Percentiles rank a stretch among this genome's conserved stretches.
These are phyloP conservation scores for Apocrypta bakeri DNA, from an alignment of 1,140 invertebrate genomes.

Conservation along the genomic window DNA sequence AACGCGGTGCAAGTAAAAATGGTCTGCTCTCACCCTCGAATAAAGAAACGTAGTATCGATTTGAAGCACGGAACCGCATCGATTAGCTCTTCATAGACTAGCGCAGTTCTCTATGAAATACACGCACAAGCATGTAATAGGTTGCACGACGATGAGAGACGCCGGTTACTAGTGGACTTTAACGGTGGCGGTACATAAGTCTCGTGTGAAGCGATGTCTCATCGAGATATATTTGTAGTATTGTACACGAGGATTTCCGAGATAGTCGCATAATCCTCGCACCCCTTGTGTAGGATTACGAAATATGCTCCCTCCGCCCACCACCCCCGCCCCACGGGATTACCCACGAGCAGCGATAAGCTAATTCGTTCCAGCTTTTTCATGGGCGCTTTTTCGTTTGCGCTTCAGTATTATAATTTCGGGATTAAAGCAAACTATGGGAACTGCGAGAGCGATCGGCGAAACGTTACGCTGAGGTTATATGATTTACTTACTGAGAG, in stretches of 20 bases:
- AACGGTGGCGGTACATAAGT: conserved; percentile 65
- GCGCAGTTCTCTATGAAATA: neutral
- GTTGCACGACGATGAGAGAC: neutral
- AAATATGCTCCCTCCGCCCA: conserved; percentile 71
- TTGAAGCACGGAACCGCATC: conserved; percentile 27
- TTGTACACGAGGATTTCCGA: conserved; percentile 57
- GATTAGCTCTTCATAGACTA: conserved; percentile 9
- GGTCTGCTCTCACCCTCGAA: neutral
- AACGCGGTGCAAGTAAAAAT: neutral
- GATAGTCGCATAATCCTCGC: conserved; percentile 55
- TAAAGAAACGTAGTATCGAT: neutral
- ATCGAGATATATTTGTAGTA: conserved; percentile 66
- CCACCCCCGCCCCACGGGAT: conserved; percentile 59
- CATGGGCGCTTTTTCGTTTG: neutral
- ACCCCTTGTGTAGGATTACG: conserved; percentile 64
- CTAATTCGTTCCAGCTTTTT: conserved; percentile 64
- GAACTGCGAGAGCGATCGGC: conserved; percentile 27
- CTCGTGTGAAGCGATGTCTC: conserved; percentile 73
- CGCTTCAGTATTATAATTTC: conserved; percentile 47
- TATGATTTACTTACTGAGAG: neutral
- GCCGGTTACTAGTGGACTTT: conserved; percentile 60
- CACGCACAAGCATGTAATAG: neutral
- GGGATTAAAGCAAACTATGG: conserved; percentile 54
- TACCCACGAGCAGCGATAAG: conserved; percentile 69
- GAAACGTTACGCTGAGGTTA: neutral